Base-by-base conservation (phyloP, 2,888 invertebrate genomes). In the Villa cingulata region DNA sequence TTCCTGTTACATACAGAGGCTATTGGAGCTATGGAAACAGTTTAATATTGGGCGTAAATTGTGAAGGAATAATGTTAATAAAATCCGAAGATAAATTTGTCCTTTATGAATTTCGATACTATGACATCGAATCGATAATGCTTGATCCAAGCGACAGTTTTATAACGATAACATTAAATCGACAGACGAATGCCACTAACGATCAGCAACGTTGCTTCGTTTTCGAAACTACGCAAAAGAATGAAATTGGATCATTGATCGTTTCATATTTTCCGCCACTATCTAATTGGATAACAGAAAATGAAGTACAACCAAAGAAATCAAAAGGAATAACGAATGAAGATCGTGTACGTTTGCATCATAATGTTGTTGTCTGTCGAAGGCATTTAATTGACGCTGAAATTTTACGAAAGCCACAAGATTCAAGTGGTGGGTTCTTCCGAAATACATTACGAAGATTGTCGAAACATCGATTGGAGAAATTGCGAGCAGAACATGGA, bases 111-210 rank as follows among this genome's bases (percentile, higher is more conserved):
- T 92, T 91, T 63, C 82, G 86, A 50, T 95, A 92, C 67, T 78
- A 75, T 52, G 91, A 92, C 63, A 85, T 95, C 42, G 94, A 95
- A 59, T 87, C 90, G 14, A 81, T 95, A 50, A 80, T 88, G 66
- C 73, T 94, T 57, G 92, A 94, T 65, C 89, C 91, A 0, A 89
- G 88, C 57, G 94, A 95, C 66, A 83, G 86, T 60, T 89, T 94
- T 55, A 81, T 95, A 39, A 92, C 92, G 1, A 81, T 95, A 56
- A 90, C 89, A 48, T 71, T 95, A 43, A 80, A 86, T 54, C 78
- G 88, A 51, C 54, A 53, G 14, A 50, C 53, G 34, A 55, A 56
- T 38, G 43, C 62, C 47, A 51, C 61, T 51, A 52, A 45, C 17
- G 66, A 67, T 32, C 56, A 62, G 32, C 83, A 83, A 62, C 86